A percentile compares a stretch with the other conserved stretches of the same genome.
Evolutionary conservation across 2,797 vertebrate species (phyloP).

Genomic region (Neosalanx taihuensis): DNA sequence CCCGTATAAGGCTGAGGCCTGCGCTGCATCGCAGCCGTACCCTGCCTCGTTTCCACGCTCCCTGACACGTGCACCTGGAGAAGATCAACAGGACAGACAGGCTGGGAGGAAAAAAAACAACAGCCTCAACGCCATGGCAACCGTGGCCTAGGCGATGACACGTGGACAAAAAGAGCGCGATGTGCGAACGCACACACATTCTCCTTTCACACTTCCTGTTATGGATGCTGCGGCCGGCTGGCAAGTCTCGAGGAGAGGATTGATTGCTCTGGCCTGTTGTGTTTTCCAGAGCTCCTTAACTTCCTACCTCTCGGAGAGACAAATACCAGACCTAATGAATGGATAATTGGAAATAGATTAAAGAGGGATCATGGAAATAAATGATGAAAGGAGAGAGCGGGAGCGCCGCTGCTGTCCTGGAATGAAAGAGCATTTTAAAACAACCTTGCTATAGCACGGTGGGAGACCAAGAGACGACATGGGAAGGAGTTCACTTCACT

Average conservation of each 20-base stretch:
- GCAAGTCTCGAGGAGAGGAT: constrained; percentile 49
- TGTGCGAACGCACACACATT: constrained; percentile 18
- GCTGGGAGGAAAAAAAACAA: not conserved
- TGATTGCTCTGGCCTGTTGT: constrained; percentile 50
- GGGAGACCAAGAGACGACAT: constrained; percentile 24
- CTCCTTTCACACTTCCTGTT: constrained; percentile 15
- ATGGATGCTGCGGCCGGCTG: constrained; percentile 35
- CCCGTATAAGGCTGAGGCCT: not conserved
- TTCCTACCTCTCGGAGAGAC: constrained; percentile 39
- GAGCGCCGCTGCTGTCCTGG: not conserved
- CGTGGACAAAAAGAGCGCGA: not conserved
- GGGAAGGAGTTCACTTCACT: not conserved
- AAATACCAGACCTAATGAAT: constrained; percentile 59
- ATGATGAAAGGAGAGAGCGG: constrained; percentile 45
- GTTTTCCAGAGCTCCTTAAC: constrained; percentile 49
- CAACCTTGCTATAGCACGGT: constrained; percentile 13
- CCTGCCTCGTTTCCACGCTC: not conserved
- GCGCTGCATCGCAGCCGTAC: not conserved
- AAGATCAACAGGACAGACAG: not conserved
- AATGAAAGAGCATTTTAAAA: constrained; percentile 33
- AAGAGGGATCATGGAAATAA: constrained; percentile 48
- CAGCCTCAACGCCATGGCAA: no score
- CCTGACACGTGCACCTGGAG: not conserved
- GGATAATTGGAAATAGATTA: constrained; percentile 57
- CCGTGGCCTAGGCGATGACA: no score